These are phyloP conservation scores for Oreotrochilus melanogaster DNA, from an alignment of 2,113 vertebrate species.

Conservation along the genomic window DNA sequence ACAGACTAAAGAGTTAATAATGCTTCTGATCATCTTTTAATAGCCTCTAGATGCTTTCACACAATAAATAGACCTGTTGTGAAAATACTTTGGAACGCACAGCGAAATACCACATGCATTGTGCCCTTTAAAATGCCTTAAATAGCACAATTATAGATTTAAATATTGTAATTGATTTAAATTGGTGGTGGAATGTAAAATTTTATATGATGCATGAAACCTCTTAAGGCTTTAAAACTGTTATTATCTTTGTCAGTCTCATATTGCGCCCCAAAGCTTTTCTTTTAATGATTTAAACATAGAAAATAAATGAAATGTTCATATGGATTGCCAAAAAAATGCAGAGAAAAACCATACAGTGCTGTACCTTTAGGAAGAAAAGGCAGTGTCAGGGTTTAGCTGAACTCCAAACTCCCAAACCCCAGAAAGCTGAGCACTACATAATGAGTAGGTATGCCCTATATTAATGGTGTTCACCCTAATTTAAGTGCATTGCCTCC, in stretches of 20 bases:
- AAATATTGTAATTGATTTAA: conserved; percentile 72
- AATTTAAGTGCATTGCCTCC: neutral
- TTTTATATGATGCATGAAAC: conserved; percentile 69
- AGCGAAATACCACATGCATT: conserved; percentile 30
- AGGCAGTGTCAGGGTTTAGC: neutral
- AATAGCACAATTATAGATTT: conserved; percentile 66
- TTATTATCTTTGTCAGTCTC: conserved; percentile 53
- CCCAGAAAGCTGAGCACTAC: neutral
- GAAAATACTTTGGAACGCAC: conserved; percentile 43
- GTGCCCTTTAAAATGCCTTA: conserved; percentile 54
- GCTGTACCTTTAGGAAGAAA: neutral
- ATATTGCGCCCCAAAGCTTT: conserved; percentile 22
- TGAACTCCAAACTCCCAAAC: neutral
- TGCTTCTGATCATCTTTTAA: conserved; percentile 51
- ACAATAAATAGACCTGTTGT: conserved; percentile 63
- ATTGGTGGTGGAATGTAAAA: conserved; percentile 63
- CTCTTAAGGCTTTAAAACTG: conserved; percentile 48
- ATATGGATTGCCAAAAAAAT: neutral
- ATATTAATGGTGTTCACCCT: accelerated
- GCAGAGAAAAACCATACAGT: neutral
- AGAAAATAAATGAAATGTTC: neutral
- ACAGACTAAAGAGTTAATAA: conserved; percentile 62
- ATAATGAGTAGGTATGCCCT: neutral
- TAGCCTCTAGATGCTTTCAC: conserved; percentile 46
- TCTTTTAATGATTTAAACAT: neutral